Percentiles rank a stretch among this genome's conserved stretches.
Evolutionary conservation across 2,888 invertebrate genomes (phyloP).

Genomic region (Creontiades dilutus): DNA sequence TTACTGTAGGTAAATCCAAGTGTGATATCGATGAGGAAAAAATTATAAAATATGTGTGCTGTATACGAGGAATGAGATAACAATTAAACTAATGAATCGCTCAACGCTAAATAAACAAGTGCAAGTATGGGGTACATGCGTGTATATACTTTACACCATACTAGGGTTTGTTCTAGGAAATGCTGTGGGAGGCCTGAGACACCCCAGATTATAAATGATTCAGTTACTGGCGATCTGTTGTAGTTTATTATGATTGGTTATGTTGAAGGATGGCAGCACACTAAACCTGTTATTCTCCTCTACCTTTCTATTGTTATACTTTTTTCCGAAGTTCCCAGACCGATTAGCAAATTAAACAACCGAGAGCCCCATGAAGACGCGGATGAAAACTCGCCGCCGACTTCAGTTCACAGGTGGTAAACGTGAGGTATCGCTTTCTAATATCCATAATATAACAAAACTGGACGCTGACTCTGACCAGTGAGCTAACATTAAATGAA

Average conservation of each 20-base stretch:
- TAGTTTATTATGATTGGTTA: not conserved
- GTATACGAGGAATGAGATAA: too few relatives aligned
- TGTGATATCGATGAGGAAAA: too few relatives aligned
- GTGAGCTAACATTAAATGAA: not conserved
- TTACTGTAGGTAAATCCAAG: too few relatives aligned
- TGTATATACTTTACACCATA: too few relatives aligned
- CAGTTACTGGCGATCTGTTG: not conserved
- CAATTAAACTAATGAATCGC: too few relatives aligned
- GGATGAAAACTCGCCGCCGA: constrained; percentile 25
- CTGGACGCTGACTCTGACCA: not conserved
- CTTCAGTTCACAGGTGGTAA: too few relatives aligned
- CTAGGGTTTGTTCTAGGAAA: too few relatives aligned
- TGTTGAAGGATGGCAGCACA: not conserved
- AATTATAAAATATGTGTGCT: too few relatives aligned
- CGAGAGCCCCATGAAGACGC: not conserved
- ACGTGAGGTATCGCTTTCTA: constrained; percentile 16
- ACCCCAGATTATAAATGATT: too few relatives aligned
- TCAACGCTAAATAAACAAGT: too few relatives aligned
- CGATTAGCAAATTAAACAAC: constrained; percentile 48
- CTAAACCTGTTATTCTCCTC: not conserved
- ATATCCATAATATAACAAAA: not conserved
- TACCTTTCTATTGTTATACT: not conserved
- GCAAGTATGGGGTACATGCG: too few relatives aligned
- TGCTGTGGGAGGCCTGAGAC: too few relatives aligned
- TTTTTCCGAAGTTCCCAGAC: constrained; percentile 43